Conservation (phyloP, 2,113 vertebrate genomes). For the Grammatotria lemairii region DNA sequence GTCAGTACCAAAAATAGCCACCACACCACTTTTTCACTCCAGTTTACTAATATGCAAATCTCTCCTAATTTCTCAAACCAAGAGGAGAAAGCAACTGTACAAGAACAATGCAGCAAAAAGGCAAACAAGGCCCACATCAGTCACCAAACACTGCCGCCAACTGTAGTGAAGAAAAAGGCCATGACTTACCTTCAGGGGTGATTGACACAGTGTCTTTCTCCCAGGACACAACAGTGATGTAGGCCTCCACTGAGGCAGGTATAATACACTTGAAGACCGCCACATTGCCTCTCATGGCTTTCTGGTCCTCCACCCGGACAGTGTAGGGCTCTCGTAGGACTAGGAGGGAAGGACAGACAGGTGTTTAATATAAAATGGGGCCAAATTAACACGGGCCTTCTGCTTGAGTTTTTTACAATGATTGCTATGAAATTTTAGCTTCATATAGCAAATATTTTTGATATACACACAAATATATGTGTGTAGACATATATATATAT, state of each 20-base stretch:
- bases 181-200: conserved; percentile 87
- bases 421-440: not conserved
- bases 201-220: conserved; percentile 99
- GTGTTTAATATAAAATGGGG: not conserved
- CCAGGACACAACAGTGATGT: conserved; percentile 98
- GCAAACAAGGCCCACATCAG: not conserved
- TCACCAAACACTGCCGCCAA: not conserved
- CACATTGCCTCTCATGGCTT: conserved; percentile 99
- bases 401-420: not conserved
- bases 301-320: conserved; percentile 99
- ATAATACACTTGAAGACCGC: conserved; percentile 99
- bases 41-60: not conserved
- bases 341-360: conserved; percentile 36
- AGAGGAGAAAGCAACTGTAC: not conserved
- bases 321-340: conserved; percentile 99
- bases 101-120: not conserved
- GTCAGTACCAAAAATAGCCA: not conserved
- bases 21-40: not conserved
- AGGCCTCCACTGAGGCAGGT: conserved; percentile 97
- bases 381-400: not conserved
- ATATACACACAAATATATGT: not conserved
- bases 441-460: not conserved
- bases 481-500: accelerated
- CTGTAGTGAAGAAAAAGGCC: not conserved
- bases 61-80: not conserved